Base-by-base conservation (phyloP, 2,888 invertebrate species). In the Ptilodon capucinus region DNA sequence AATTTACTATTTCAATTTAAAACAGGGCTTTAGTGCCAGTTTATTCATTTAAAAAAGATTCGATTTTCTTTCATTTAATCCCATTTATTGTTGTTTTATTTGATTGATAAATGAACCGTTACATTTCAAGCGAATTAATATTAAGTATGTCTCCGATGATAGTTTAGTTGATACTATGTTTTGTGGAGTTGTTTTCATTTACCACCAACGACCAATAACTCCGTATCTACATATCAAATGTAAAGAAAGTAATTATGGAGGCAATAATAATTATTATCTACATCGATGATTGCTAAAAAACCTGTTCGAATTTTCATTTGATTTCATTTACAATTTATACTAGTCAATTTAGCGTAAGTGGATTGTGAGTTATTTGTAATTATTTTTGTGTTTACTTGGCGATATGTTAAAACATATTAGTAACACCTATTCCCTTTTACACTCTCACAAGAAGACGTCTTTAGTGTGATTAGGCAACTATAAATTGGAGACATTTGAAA, bases 301-400 rank as follows among this genome's bases (percentile, higher is more conserved):
- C 17, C 35, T 32, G 30, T 39, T 32, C 13, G 2, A 48, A 46
- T 36, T 21, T 48, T 62, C 58, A 46, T 61, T 44, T 54, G 34
- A 42, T 50, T 60, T 60, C 57, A 51, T 54, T 57, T 42, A 40
- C 44, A 44, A 55, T 63, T 59, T 74, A 75, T 75, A 70, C 78
- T 89, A 86, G 90, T 88, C 89, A 88, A 86, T 87, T 87, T 89
- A 87, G 84, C 65, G 55, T 86, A 85, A 82, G 81, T 73, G 66
- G 72, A 72, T 49, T 58, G 58, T 54, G 52, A 44, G 46, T 64
- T 58, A 68, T 66, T 64, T 57, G 73, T 59, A 59, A 59, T 54
- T 52, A 49, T 28, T 51, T 51, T 28, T 32, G 41, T 38, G 41
- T 48, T 30, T 36, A 46, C 13, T 41, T 25, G 23, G 23, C 23